Evolutionary conservation across 2,888 invertebrate genomes (phyloP), one percentile per base, ranked within the genome.

Genomic region (Scaptomyza caliginosa): DNA sequence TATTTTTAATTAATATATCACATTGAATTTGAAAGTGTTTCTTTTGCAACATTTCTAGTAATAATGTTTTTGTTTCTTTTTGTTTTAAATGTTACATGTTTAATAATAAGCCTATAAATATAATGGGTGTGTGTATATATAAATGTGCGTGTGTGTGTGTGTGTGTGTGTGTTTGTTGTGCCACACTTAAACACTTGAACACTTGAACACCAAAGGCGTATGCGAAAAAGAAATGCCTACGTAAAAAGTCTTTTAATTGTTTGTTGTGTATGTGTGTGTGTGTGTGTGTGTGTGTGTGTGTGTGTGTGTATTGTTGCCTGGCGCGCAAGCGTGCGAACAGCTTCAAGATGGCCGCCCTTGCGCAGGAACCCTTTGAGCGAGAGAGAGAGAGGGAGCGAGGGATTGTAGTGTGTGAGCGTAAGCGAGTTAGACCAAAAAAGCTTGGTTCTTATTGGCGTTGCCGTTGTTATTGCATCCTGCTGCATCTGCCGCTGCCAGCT

Each of bases 341-440:
- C 81, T 66, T 64, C 81, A 86, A 80, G 82, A 81, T 82, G 86
- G 81, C 81, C 84, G 81, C 84, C 46, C 70, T 57, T 82, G 74
- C 77, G 76, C 66, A 82, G 74, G 77, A 79, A 74, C 77, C 65
- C 58, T 66, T 57, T 21, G 55, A 38, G 51, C 32, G 49, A 23
- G 45, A 34, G 64, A 17, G 48, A 28, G 65, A 43, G 52, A 50
- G 51, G 17, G 49, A 30, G 42, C 2, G 11, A 5, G 21, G 7
- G 13, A n/a, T n/a, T 30, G 30, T 30, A 6, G 42, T 23, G 46
- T 16, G 51, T 6, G 45, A 19, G 55, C 30, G 51, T 6, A 40
- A 19, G 55, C 30, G 59, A 54, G 45, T 72, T 90, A 91, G 60
- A 91, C 91, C 76, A 91, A 86, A 80, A 91, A 91, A 59, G 91